phyloP scores from a whole-genome alignment of 2,888 invertebrate genomes.

The Chymomyza fuscimana region DNA sequence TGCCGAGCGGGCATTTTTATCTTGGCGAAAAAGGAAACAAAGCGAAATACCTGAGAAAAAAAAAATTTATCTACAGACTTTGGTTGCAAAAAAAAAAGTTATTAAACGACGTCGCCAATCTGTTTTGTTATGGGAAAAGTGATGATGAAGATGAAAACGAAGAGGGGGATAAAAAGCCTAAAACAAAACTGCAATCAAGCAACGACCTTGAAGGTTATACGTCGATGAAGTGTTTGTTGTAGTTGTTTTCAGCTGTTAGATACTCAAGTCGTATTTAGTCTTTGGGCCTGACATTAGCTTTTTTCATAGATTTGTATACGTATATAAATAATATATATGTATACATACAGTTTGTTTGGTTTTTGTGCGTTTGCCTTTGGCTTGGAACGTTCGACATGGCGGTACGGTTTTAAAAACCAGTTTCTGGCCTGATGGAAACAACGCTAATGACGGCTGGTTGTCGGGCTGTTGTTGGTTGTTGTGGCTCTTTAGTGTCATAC shows the following conservation, averaged over 20 bases:
- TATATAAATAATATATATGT: background rate
- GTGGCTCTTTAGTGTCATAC: constrained; percentile 57
- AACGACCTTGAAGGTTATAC: constrained; percentile 66
- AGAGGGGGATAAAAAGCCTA: constrained; percentile 18
- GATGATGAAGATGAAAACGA: background rate
- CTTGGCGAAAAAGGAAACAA: constrained; percentile 67
- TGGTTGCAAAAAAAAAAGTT: constrained; percentile 44
- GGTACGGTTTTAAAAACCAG: constrained; percentile 34
- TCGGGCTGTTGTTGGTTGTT: constrained; percentile 30
- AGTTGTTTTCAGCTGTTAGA: constrained; percentile 48
- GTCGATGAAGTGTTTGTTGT: constrained; percentile 31
- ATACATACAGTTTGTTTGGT: constrained; percentile 3
- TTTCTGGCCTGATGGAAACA: constrained; percentile 32
- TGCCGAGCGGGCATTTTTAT: constrained; percentile 44
- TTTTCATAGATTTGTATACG: background rate
- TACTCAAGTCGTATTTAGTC: constrained; percentile 60
- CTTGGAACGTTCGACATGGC: constrained; percentile 6
- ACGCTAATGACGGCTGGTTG: constrained; percentile 43
- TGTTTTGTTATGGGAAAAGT: constrained; percentile 33
- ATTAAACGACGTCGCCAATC: constrained; percentile 52
- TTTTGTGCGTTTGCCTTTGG: constrained; percentile 1
- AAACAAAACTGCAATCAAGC: constrained; percentile 65
- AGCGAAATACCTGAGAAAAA: constrained; percentile 55
- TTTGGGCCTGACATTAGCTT: constrained; percentile 52
- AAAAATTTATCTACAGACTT: constrained; percentile 3